These are phyloP conservation scores for Ophioderma brevispina DNA, from an alignment of 35 echinoderm and acorn worm genomes.

Conservation along the genomic window DNA sequence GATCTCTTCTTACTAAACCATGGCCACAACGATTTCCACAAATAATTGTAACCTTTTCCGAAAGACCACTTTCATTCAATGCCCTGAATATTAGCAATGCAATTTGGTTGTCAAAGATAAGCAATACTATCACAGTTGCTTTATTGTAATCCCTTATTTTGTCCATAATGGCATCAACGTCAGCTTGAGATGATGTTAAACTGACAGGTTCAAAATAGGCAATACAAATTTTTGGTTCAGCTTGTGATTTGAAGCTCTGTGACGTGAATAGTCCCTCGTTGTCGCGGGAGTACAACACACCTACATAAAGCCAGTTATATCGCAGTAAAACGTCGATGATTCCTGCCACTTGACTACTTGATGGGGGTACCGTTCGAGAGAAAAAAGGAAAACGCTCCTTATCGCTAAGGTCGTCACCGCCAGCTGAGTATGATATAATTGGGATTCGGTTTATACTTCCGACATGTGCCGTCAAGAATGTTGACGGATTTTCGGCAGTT, in stretches of 20 bases:
- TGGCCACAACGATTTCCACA: constrained; percentile 14
- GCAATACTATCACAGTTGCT: constrained; percentile 11
- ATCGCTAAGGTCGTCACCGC: constrained; percentile 17
- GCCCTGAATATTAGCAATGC: not conserved
- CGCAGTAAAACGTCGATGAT: constrained; percentile 30
- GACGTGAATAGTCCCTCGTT: constrained; percentile 24
- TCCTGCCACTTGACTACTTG: not conserved
- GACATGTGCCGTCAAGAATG: not conserved
- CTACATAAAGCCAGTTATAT: constrained; percentile 36
- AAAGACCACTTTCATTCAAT: not conserved
- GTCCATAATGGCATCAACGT: constrained; percentile 8
- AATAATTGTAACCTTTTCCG: not conserved
- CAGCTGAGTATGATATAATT: constrained; percentile 22
- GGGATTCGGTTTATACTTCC: not conserved
- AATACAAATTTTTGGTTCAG: constrained; percentile 22
- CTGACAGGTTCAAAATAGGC: constrained; percentile 14
- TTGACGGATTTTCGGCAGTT: not conserved
- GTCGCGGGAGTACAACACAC: constrained; percentile 33
- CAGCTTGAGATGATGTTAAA: not conserved
- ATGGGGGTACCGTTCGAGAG: constrained; percentile 15
- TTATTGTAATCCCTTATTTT: constrained; percentile 11
- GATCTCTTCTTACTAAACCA: not conserved
- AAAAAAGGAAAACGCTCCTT: constrained; percentile 29
- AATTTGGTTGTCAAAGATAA: not conserved
- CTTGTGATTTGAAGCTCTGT: constrained; percentile 1